A percentile compares a stretch with the other conserved stretches of the same genome.
phyloP scores from a whole-genome alignment of 2,797 vertebrate genomes.

The Neosilurus hyrtlii region DNA sequence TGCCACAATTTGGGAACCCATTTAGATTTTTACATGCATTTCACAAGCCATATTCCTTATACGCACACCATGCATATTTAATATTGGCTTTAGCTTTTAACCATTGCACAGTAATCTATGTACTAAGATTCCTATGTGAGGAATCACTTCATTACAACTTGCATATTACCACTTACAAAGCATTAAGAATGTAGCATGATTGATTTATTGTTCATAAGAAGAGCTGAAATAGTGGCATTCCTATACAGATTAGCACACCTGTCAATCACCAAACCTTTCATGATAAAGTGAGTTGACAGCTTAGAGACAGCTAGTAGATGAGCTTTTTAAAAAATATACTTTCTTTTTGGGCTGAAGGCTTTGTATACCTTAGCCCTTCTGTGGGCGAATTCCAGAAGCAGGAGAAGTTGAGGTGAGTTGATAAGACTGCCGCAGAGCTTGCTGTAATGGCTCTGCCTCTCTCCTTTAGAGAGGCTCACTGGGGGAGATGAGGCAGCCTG shows the following conservation, averaged over 20 bases:
- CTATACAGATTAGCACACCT: constrained; percentile 54
- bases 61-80: no score
- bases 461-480: constrained; percentile 52
- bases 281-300: constrained; percentile 64
- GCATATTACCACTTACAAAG: background rate
- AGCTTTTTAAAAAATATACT: constrained; percentile 61
- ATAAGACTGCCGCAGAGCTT: constrained; percentile 42
- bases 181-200: background rate
- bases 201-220: background rate
- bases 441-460: constrained; percentile 45
- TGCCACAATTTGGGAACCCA: no score
- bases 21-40: no score
- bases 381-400: constrained; percentile 54
- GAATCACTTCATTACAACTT: background rate
- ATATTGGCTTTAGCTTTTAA: no score
- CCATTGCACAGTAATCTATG: no score
- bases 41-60: no score
- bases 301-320: constrained; percentile 57
- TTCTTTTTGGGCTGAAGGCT: constrained; percentile 53
- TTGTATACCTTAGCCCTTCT: constrained; percentile 45
- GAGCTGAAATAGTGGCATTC: constrained; percentile 32
- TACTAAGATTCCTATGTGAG: background rate
- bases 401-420: constrained; percentile 33
- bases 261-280: constrained; percentile 56
- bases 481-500: constrained; percentile 63